Base-by-base conservation (phyloP, 53 echinoderm and acorn worm species). In the Astropecten irregularis region DNA sequence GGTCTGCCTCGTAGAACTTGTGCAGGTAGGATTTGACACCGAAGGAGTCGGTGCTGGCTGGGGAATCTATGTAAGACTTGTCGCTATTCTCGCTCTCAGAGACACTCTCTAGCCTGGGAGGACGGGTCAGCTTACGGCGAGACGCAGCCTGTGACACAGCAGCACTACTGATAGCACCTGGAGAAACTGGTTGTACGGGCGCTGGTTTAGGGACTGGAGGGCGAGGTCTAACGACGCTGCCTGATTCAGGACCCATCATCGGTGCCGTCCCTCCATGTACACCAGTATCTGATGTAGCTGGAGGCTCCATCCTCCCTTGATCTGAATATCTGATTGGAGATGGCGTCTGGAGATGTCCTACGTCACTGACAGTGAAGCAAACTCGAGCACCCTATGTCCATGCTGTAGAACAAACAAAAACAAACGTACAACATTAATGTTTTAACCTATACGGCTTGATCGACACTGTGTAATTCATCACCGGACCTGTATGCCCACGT, bases 1-100 rank as follows among this genome's bases (percentile, higher is more conserved):
- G 88, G 26, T 95, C 95, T 25, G 89, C 91, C 85, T 99, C 99
- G 88, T 99, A 99, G 79, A 99, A 99, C 50, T 99, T 91, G 57
- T 99, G 99, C 58, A 99, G 76, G 73, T 99, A 99, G 13, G 99
- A 99, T 23, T 91, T 79, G 49, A 99, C 90, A 6, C 99, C 99
- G 69, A 92, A 99, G 23, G 94, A 94, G 9, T 94, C 94, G 3
- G 88, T 83, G 52, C 92, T 92, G 31, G 84, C 89, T 0, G 93
- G 93, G 9, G 92, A 32, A 51, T 91, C 66, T 44, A 88, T 40
- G 87, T 88, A 49, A 82, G 74, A 70, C 38, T 85, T 74, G 52
- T 87, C 93, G 85, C 93, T 91, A 23, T 88, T 69, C 40, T 94
- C 94, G 52, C 99, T 99, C 57, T 99, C 99, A 1, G 99, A 94